Conservation (phyloP, 2,113 vertebrate species). For the Genyomyrus donnyi region DNA sequence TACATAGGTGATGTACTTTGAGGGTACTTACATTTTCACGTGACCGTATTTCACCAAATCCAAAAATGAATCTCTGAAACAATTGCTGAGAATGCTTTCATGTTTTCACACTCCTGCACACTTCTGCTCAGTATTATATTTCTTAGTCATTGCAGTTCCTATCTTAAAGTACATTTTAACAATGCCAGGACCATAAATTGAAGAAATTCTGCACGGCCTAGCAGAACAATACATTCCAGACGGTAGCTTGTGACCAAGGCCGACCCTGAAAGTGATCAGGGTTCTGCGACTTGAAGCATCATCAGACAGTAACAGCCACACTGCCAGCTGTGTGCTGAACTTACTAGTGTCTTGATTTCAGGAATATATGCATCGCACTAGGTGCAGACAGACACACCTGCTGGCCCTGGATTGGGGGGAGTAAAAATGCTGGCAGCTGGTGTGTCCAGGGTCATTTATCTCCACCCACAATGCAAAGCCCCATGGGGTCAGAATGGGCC, state of each 20-base stretch:
- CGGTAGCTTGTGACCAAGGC: not conserved
- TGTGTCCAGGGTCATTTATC: not conserved
- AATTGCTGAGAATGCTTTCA: not conserved
- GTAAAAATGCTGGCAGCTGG: slow-evolving; percentile 28
- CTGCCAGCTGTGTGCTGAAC: not conserved
- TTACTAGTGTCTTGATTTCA: not conserved
- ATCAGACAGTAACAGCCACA: not conserved
- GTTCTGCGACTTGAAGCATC: not conserved
- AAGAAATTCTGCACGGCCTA: not conserved
- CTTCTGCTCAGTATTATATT: not conserved
- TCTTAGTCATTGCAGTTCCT: not conserved
- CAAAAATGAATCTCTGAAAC: not conserved
- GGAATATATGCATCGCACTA: not conserved
- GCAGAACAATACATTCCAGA: not conserved
- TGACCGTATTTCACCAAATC: not conserved
- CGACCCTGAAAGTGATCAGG: not conserved
- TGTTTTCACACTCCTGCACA: not conserved
- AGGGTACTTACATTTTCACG: not conserved
- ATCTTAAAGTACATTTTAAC: not conserved
- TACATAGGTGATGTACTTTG: not conserved
- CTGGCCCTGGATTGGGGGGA: slow-evolving; percentile 31
- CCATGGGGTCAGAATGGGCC: not conserved
- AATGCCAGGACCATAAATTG: not conserved
- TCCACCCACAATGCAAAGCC: slow-evolving; percentile 5
- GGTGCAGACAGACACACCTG: slow-evolving; percentile 38